Base-by-base conservation (phyloP, 2,888 invertebrate genomes). In the Salticus scenicus region DNA sequence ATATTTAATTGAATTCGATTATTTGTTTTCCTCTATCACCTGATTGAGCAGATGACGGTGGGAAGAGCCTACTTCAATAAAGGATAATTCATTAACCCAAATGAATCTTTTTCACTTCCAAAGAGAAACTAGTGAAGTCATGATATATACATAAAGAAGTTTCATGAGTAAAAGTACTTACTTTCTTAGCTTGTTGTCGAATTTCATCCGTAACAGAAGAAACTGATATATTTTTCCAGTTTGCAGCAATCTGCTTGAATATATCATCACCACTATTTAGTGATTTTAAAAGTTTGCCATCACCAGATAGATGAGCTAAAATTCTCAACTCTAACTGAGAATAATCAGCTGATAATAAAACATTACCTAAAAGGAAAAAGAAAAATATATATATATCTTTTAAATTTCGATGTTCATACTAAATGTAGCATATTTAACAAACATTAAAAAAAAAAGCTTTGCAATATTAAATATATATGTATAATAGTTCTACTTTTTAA, bases 301-400 rank as follows among this genome's bases (percentile, higher is more conserved):
- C 99, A 88, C 93, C 92, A 10, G 96, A 96, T 87, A 98, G 94
- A 92, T 98, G 98, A 24, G 98, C 96, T 89, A 99, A 92, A 84
- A 99, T 94, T 89, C 99, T 93, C 91, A 99, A 93, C 92, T 99
- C 99, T 87, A 99, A 91, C 91, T 99, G 99, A 89, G 97, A 97
- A 92, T 97, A 99, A 92, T 99, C 99, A 0, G 98, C 98, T 0
- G 98, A 95, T 67, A 99, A 91, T 77, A 99, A 92, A 67, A 95
- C 91, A 63, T 91, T 91, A 77, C 92, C 93, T 91, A 88, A 20
- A 69, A 47, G 31, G n/a, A 31, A 1, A 66, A 74, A 37, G 37
- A 37, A 37, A 37, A 37, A 37, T 37, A 20, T 20, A 57, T 20
- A 63, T 63, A 51, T 51, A 51, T 51, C 24, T 51, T 51, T 1